These are phyloP conservation scores for Phymanthus crucifer DNA, from an alignment of 92 coral and sea anemone genomes.

Conservation along the genomic window DNA sequence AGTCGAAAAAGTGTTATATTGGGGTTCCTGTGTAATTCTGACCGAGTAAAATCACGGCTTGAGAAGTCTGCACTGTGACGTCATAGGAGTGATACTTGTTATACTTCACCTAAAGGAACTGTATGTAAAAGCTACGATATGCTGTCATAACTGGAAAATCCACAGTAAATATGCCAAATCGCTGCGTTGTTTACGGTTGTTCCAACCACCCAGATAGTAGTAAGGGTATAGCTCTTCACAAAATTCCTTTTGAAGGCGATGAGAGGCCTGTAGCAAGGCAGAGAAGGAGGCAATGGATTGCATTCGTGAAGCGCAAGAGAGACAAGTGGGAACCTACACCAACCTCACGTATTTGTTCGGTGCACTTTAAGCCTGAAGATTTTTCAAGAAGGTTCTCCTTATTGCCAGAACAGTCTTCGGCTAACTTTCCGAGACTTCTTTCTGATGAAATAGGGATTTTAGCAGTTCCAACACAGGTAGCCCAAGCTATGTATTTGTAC, in stretches of 20 bases:
- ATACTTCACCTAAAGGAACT: not conserved
- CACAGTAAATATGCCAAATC: conserved; percentile 40
- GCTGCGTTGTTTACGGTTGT: conserved; percentile 56
- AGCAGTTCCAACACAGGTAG: too few relatives aligned
- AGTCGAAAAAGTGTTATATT: not conserved
- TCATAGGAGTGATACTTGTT: not conserved
- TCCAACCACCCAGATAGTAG: conserved; percentile 20
- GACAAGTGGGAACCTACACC: conserved; percentile 54
- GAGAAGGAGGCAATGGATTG: conserved; percentile 55
- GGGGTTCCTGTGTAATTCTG: conserved; percentile 3
- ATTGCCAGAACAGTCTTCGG: conserved; percentile 19
- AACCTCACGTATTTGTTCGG: conserved; percentile 41
- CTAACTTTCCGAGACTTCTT: conserved; percentile 15
- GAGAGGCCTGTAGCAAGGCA: conserved; percentile 47
- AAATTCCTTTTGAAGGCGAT: conserved; percentile 47
- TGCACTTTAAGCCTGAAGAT: conserved; percentile 45
- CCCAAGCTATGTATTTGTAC: too few relatives aligned
- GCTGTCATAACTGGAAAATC: not conserved
- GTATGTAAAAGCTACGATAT: not conserved
- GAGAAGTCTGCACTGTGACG: conserved; percentile 1
- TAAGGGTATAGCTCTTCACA: conserved; percentile 50
- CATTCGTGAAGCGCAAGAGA: conserved; percentile 40
- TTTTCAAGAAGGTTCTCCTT: not conserved
- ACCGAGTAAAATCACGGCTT: not conserved
- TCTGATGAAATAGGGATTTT: conserved; percentile 13